Evolutionary conservation across 2,888 invertebrate genomes (phyloP), one percentile per base, ranked within the genome.

Genomic region (Parapristionchus giblindavisi): DNA sequence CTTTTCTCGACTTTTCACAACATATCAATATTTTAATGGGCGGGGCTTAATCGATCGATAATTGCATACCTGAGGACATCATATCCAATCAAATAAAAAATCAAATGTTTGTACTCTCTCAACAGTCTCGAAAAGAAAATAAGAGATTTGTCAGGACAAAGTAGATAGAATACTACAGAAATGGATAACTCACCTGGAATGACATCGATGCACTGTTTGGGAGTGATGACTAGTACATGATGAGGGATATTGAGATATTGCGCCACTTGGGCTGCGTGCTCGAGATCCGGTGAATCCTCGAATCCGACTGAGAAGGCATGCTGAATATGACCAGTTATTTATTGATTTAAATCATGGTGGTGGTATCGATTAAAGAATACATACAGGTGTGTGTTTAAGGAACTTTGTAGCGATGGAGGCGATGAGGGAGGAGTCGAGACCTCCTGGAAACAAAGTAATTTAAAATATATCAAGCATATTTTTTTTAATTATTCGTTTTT

Each of bases 231-330:
- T 63, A 87, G 80, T 38, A 87, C 81, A 58, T 79, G 77, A 70
- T 87, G 87, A 27, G 85, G 83, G 74, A 87, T 87, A 76, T 85
- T 81, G 65, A 87, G 82, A 77, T 79, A 85, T 51, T 86, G 80
- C 5, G 87, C 86, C n/a, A 87, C 85, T 34, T 75, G 65, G 11
- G 78, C 78, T 14, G 87, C 87, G 65, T 83, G 84, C 63, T 85
- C 86, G 56, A 87, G 78, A 70, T 87, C 87, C 11, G 85, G 85
- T 27, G 87, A 87, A 73, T 87, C 87, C 70, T 83, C 85, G 76
- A 87, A 87, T 63, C 87, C 87, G 21, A 87, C 87, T 3, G 87
- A 87, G 72, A 87, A 87, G 3, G 87, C 87, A 54, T 85, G 77
- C 24, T 84, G 84, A 71, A 76, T 75, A 32, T 36, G 29, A 32